Evolutionary conservation across 1,140 invertebrate species (phyloP), one percentile per base, ranked within the genome.

Genomic region (Mactra quadrangularis): DNA sequence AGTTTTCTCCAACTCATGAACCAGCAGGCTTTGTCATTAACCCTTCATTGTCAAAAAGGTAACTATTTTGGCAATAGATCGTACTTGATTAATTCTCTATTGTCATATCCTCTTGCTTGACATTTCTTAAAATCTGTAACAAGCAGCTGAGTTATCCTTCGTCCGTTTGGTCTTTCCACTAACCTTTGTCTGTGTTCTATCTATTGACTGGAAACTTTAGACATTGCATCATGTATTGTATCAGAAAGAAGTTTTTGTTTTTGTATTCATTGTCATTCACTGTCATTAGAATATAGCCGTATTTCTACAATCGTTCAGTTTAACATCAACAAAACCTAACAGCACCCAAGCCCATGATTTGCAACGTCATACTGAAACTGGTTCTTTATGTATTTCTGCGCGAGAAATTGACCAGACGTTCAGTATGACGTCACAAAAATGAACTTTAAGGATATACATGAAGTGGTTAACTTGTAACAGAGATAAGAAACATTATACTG

Each of bases 11-110:
- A 74, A 41, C 41, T 59, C 31, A 59, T 38, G 52, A 4, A 57
- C n/a, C 4, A 74, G 27, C 52, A 57, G 53, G 52, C 59, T 55
- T 74, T 41, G 71, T 74, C 53, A 74, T 74, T 25, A 74, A 59
- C 1, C 71, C 71, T 27, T 74, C 17, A 29, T 57, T 6, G 31
- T 74, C 57, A 47, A 47, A 62, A 2, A 76, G 33, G 29, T 50
- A 41, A 50, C 27, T n/a, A 27, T 45, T 55, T 11, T 2, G 38
- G 3, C 0, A 64, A 35, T 13, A 76, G 27, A 64, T 76, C 74
- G 62, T 76, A 60, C 31, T 45, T 19, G 1, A 76, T 33, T 4
- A 50, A 35, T 13, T 50, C 22, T n/a, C 47, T 64, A 22, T 4
- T 76, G 45, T 25, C 15, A 33, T 74, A 41, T 1, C 71, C 71